phyloP scores from a whole-genome alignment of 2,113 vertebrate genomes.

The Garra rufa region DNA sequence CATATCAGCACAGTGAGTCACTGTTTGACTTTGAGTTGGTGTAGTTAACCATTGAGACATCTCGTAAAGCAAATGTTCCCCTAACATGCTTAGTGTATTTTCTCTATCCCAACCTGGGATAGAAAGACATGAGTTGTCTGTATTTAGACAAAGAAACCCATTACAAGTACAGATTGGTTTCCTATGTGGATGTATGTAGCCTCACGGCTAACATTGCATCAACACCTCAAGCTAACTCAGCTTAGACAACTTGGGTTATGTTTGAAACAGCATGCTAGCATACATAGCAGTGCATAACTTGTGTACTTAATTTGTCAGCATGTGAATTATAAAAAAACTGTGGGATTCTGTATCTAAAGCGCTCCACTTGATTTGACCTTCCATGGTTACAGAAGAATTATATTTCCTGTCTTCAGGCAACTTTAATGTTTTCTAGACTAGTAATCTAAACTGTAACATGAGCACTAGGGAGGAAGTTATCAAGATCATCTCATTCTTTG shows the following conservation, averaged over 20 bases:
- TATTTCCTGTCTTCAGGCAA: constrained; percentile 7
- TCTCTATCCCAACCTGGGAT: neutral
- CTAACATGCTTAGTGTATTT: neutral
- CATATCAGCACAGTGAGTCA: constrained; percentile 25
- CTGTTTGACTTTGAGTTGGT: constrained; percentile 35
- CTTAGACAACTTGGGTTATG: neutral
- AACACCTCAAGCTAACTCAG: neutral
- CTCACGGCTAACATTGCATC: neutral
- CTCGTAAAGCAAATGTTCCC: neutral
- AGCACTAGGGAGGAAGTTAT: constrained; percentile 32
- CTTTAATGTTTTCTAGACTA: neutral
- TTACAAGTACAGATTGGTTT: neutral
- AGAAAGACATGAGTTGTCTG: neutral
- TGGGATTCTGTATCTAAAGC: neutral
- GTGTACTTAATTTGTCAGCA: neutral
- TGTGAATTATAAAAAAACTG: too few species aligned
- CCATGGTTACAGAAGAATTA: constrained; percentile 9
- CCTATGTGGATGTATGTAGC: neutral
- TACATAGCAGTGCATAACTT: neutral
- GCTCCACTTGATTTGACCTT: neutral
- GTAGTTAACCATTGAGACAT: neutral
- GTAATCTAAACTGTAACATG: constrained; percentile 20
- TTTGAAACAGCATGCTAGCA: neutral
- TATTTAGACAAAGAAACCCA: neutral
- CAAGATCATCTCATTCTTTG: constrained; percentile 26